phyloP scores from a whole-genome alignment of 2,888 invertebrate genomes.

The Steinernema scapterisci region DNA sequence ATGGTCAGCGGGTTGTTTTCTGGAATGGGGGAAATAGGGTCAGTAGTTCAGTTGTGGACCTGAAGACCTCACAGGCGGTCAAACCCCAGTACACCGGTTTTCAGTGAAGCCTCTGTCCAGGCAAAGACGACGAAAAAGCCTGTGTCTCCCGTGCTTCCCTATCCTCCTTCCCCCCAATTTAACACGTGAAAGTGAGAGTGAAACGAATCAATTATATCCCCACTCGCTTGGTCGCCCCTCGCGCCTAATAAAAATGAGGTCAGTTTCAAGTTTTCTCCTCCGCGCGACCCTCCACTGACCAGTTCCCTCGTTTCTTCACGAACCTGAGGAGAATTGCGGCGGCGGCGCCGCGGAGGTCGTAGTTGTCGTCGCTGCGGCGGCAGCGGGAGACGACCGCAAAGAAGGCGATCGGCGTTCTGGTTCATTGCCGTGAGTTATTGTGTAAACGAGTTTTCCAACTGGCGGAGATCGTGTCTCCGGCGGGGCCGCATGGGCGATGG shows the following conservation, averaged over 20 bases:
- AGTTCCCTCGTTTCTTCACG: not conserved
- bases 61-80: no score
- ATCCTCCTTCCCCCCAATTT: not conserved
- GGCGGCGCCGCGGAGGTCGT: not conserved
- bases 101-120: no score
- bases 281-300: slow-evolving; percentile 2
- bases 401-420: slow-evolving; percentile 1
- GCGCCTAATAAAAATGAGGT: slow-evolving; percentile 14
- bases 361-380: not conserved
- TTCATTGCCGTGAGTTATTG: slow-evolving; percentile 13
- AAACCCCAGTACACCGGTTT: no score
- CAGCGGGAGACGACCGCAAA: not conserved
- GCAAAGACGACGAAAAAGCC: no score
- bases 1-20: slow-evolving; percentile 10
- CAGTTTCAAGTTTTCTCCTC: slow-evolving; percentile 17
- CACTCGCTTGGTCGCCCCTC: not conserved
- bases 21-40: no score
- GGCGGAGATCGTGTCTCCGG: not conserved
- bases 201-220: not conserved
- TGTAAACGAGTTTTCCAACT: slow-evolving; percentile 24
- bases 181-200: not conserved
- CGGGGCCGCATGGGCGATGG: not conserved
- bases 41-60: no score
- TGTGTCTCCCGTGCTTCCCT: no score
- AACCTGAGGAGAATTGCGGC: slow-evolving; percentile 1